Evolutionary conservation across 2,113 vertebrate genomes (phyloP).

Genomic region (Ia io): DNA sequence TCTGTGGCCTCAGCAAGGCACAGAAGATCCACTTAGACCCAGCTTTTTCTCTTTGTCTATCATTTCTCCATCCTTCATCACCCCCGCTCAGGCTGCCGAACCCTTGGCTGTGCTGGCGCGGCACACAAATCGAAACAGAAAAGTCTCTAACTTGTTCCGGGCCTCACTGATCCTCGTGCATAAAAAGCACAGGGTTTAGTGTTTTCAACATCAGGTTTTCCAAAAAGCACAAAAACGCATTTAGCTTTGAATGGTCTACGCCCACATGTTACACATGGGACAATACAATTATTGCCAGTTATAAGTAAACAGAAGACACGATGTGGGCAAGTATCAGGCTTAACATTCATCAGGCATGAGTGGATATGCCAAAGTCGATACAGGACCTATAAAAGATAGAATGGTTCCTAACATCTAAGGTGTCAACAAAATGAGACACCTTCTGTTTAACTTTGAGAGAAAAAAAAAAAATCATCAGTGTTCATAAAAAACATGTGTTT

Average conservation of each 20-base stretch:
- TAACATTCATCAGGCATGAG: background rate
- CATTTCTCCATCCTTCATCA: too few relatives aligned
- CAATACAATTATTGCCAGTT: background rate
- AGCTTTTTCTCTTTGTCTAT: too few relatives aligned
- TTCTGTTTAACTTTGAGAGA: background rate
- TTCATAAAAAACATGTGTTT: background rate
- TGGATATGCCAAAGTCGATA: background rate
- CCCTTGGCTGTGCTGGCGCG: too few relatives aligned
- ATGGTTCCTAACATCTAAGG: background rate
- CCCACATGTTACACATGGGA: background rate
- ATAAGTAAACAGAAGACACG: background rate
- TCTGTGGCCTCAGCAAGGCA: too few relatives aligned
- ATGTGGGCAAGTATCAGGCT: background rate
- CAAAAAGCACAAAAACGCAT: background rate
- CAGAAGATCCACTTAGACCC: too few relatives aligned
- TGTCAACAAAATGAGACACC: background rate
- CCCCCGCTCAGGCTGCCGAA: too few relatives aligned
- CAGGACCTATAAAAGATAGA: background rate
- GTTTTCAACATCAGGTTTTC: background rate
- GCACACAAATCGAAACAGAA: background rate
- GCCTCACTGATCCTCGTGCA: background rate
- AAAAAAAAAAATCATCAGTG: background rate
- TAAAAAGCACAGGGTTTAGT: background rate
- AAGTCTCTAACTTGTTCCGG: background rate
- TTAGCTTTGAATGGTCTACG: background rate